Conservation (phyloP, 2,113 vertebrate genomes). For the Gymnorhina tibicen region DNA sequence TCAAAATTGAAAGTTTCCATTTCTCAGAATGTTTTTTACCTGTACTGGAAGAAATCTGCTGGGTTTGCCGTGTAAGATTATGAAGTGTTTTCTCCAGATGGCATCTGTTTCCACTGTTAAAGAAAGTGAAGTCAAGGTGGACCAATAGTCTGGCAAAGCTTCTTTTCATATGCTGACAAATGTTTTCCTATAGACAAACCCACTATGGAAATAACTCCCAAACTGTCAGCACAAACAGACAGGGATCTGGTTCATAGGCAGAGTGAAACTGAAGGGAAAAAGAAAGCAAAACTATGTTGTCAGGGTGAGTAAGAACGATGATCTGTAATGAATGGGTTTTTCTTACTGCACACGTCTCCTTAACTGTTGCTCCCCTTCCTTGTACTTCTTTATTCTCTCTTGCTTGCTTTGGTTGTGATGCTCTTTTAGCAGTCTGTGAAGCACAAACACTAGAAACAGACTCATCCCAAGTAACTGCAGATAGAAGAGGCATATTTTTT, state of each 20-base stretch:
- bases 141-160: background rate
- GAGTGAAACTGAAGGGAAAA: background rate
- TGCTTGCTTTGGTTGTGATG: background rate
- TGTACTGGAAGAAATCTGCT: background rate
- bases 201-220: background rate
- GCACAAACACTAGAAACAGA: background rate
- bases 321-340: background rate
- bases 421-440: background rate
- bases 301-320: background rate
- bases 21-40: background rate
- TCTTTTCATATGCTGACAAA: background rate
- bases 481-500: background rate
- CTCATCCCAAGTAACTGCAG: background rate
- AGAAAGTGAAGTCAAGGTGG: background rate
- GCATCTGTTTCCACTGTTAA: background rate
- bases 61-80: background rate
- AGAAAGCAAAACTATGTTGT: background rate
- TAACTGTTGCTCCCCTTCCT: background rate
- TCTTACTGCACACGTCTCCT: accelerated
- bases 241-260: background rate
- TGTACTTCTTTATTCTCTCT: background rate
- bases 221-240: background rate
- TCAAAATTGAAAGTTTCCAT: background rate
- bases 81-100: background rate
- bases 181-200: background rate